Evolutionary conservation across 1,140 invertebrate species (phyloP).

Genomic region (Drosophila equinoxialis): DNA sequence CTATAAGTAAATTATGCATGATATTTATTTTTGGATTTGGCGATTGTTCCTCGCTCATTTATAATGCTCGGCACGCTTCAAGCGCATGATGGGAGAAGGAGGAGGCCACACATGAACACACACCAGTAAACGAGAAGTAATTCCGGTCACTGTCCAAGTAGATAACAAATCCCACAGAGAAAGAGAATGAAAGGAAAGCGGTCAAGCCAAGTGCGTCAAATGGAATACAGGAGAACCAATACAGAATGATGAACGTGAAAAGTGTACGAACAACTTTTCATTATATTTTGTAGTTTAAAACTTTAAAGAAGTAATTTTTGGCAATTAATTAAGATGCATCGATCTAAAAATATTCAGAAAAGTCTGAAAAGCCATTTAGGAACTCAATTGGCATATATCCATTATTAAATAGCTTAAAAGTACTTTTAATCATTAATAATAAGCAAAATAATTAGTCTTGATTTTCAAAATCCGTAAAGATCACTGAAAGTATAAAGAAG

Average conservation of each 20-base stretch:
- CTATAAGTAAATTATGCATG: conserved; percentile 33
- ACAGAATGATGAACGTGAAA: neutral
- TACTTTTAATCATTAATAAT: too few relatives aligned
- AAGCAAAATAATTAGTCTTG: too few relatives aligned
- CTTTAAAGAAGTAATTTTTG: neutral
- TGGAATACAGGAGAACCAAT: neutral
- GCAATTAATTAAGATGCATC: neutral
- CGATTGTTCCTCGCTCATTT: conserved; percentile 27
- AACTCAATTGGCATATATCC: too few relatives aligned
- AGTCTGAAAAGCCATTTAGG: too few relatives aligned
- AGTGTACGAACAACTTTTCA: neutral
- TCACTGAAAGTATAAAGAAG: too few relatives aligned
- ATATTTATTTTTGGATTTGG: conserved; percentile 54
- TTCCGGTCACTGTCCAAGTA: neutral
- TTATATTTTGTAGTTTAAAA: too few relatives aligned
- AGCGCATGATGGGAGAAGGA: conserved; percentile 43
- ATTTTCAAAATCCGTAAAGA: too few relatives aligned
- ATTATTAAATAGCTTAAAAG: too few relatives aligned
- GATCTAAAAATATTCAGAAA: too few relatives aligned
- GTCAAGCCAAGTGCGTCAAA: conserved; percentile 44
- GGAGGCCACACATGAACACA: conserved; percentile 7
- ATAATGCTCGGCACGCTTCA: conserved; percentile 60
- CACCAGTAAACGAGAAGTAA: conserved; percentile 7
- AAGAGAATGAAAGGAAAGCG: neutral
- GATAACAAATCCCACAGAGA: neutral